A percentile compares a stretch with the other conserved stretches of the same genome.
These are phyloP conservation scores for Serranochromis macrocephalus DNA, from an alignment of 2,113 vertebrate genomes.

Conservation along the genomic window DNA sequence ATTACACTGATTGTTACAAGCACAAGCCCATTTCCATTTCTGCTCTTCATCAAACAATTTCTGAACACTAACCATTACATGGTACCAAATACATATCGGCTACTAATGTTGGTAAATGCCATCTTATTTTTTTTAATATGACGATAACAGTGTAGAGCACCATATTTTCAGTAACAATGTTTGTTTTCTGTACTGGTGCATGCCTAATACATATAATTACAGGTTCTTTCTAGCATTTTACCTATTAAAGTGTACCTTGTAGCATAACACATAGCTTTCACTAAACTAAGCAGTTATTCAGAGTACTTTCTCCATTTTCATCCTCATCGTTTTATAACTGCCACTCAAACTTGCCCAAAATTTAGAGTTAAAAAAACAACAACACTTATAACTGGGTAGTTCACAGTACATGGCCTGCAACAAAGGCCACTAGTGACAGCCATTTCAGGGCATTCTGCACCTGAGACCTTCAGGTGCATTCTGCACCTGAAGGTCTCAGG, in stretches of 20 bases:
- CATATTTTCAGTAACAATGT: not conserved
- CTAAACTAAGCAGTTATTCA: not conserved
- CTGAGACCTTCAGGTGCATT: no score
- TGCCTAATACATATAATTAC: not conserved
- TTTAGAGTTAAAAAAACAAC: not conserved
- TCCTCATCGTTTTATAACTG: not conserved
- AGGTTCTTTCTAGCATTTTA: not conserved
- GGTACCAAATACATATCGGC: not conserved
- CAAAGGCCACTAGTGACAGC: not conserved
- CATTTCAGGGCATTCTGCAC: not conserved
- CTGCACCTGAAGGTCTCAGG: no score
- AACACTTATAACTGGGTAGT: not conserved
- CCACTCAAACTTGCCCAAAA: not conserved
- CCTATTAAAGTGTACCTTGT: not conserved
- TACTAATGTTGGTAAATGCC: not conserved
- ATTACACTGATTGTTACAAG: not conserved
- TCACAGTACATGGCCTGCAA: not conserved
- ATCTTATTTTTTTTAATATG: not conserved
- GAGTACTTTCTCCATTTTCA: not conserved
- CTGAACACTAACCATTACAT: not conserved
- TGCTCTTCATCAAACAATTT: not conserved
- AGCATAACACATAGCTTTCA: not conserved
- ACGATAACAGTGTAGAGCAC: not conserved
- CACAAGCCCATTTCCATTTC: not conserved
- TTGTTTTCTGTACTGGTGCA: not conserved